Base-by-base conservation (phyloP, 1,140 invertebrate genomes). In the Hirudo medicinalis region DNA sequence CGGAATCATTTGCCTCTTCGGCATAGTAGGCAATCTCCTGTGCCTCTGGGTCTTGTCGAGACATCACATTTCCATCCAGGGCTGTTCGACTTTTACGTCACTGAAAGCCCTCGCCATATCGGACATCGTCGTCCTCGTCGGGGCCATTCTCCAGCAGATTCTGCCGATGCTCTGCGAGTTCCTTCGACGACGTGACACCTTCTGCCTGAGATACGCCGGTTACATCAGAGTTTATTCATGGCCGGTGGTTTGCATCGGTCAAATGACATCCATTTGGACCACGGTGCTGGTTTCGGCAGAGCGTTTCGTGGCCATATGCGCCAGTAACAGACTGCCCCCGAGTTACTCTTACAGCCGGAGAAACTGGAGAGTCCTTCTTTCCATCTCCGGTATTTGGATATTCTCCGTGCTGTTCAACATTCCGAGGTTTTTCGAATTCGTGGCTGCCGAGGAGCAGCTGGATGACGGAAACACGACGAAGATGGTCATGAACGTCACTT, bases 281-380 rank as follows among this genome's bases (percentile, higher is more conserved):
- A 95, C 92, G 3, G 85, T 95, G 57, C 90, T 90, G 2, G 92
- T 95, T 20, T 94, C 92, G 0, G 84, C 93, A 74, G 92, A 96
- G 80, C 85, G 92, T 63, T 95, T 91, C 82, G 89, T 95, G 54
- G 92, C 92, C 0, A 92, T 96, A 0, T 94, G 91, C 78, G 90
- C 92, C 80, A 22, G 22, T 22, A 63, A 63, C 17, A 22, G 6
- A 6, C 29, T 63, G 57, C 92, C 91, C 0, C 84, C 90, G 67
- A 89, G 90, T 0, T 84, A 36, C n/a, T 36, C 22, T 19, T 19
- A 70, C 32, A 54, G 53, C 15, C 17, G n/a, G 13, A 70, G 25
- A 40, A 70, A 27, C 40, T 25, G 43, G n/a, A 36, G 53, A 20
- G 13, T 70, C 19, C 4, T 49, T 13, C 22, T 54, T 19, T 25